These are phyloP conservation scores for Megamerina dolium DNA, from an alignment of 2,888 invertebrate species.

Conservation along the genomic window DNA sequence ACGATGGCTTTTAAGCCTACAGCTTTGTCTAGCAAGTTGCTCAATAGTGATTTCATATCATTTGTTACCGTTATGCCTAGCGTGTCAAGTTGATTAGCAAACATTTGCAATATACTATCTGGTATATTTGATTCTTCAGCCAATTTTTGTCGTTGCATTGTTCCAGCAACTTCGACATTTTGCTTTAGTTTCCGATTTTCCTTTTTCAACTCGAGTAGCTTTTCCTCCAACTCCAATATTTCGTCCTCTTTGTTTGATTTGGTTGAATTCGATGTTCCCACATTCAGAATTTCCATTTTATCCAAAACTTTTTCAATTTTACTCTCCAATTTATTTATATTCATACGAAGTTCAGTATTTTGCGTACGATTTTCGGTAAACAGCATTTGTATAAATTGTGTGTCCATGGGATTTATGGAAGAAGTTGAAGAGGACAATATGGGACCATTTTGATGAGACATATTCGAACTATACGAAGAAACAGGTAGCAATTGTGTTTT, in stretches of 20 bases:
- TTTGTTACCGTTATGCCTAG: background rate
- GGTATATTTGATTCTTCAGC: slow-evolving; percentile 5
- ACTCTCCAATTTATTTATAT: slow-evolving; percentile 57
- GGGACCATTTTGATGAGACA: slow-evolving; percentile 1
- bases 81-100: background rate
- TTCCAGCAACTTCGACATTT: slow-evolving; percentile 1
- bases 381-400: slow-evolving; percentile 53
- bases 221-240: slow-evolving; percentile 42
- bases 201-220: slow-evolving; percentile 41
- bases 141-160: no score
- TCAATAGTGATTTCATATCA: background rate
- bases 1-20: background rate
- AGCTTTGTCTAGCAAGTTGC: background rate
- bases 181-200: slow-evolving; percentile 41
- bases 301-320: slow-evolving; percentile 59
- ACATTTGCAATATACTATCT: background rate
- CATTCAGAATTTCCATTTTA: slow-evolving; percentile 46
- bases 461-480: background rate
- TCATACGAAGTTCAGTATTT: slow-evolving; percentile 61
- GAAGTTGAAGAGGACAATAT: slow-evolving; percentile 5
- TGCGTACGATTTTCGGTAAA: slow-evolving; percentile 59
- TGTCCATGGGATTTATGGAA: slow-evolving; percentile 25
- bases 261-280: slow-evolving; percentile 4
- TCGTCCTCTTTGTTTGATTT: slow-evolving; percentile 29
- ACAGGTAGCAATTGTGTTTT: slow-evolving; percentile 22